Base-by-base conservation (phyloP, 2,888 invertebrate species). In the Mayetiola destructor region DNA sequence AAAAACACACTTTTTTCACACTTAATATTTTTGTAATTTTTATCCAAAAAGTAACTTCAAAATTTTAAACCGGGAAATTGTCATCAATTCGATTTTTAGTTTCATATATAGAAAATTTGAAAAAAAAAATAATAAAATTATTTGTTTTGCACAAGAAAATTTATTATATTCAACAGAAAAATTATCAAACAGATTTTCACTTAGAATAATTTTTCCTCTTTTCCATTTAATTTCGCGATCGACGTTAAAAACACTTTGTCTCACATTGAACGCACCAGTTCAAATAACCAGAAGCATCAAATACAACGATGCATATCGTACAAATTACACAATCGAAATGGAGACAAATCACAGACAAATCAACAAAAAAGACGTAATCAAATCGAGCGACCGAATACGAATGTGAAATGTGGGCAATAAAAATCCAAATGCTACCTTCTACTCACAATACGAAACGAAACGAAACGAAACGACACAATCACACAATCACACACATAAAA, bases 301-400 rank as follows among this genome's bases (percentile, higher is more conserved):
- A 9, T 2, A 27, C 27, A 48, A 48, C 48, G 48, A 48, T 48
- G 48, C 48, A 48, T 27, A 48, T 27, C 48, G 48, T 16, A 48
- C 48, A 36, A 55, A 36, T 36, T 36, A 36, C 36, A 35, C 36
- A 55, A 36, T 55, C 35, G 36, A 55, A 55, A 36, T 55, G 21
- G 55, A 55, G 32, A 53, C 53, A 32, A 55, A 36, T 42, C 37
- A 56, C 56, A 42, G 40, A 56, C 56, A 30, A 39, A 39, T 55
- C 55, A 36, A 37, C n/a, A 27, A 37, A 55, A 56, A 56, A 37
- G 56, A 56, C 56, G 56, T 56, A 56, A 56, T 56, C 56, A 42
- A 56, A 56, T 56, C 40, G 56, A 56, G 39, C 56, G 56, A 56
- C 56, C 56, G 56, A 40, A 30, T 56, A 56, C 56, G 56, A 56